Percentiles rank a stretch among this genome's conserved stretches.
Conservation (phyloP, 2,797 vertebrate species). For the Centropyge bicolor region DNA sequence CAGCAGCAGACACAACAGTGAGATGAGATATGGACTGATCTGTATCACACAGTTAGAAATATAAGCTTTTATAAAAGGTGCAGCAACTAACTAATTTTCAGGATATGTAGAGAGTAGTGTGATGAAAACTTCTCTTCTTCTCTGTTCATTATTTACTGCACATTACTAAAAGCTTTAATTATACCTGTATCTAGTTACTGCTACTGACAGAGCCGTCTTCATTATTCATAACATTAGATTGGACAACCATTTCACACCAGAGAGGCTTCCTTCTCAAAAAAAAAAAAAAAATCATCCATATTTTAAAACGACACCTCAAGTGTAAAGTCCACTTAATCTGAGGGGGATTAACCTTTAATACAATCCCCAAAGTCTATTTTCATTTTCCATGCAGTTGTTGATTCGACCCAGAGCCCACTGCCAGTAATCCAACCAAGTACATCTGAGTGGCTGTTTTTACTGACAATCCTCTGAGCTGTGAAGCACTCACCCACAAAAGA, state of each 20-base stretch:
- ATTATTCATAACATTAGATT: not conserved
- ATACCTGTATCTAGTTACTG: not conserved
- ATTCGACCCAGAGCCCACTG: conserved; percentile 4
- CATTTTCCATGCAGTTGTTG: conserved; percentile 13
- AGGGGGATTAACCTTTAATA: conserved; percentile 4
- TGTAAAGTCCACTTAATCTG: conserved; percentile 16
- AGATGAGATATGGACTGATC: not conserved
- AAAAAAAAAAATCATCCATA: not conserved
- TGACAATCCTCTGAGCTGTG: conserved; percentile 29
- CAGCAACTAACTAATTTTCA: not conserved
- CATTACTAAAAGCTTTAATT: not conserved
- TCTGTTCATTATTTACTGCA: no score
- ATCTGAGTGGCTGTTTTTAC: conserved; percentile 35
- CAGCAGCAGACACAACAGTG: not conserved
- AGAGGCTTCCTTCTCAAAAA: not conserved
- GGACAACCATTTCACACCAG: not conserved
- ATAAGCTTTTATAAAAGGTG: not conserved
- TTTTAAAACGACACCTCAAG: not conserved
- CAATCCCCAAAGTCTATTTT: conserved; percentile 13
- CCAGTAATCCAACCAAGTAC: not conserved
- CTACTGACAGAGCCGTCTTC: not conserved
- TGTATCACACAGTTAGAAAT: not conserved
- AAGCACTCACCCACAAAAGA: conserved; percentile 42
- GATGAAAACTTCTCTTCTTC: not conserved
- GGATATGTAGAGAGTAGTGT: not conserved